These are phyloP conservation scores for Malacoraja senta DNA, from an alignment of 2,797 vertebrate species.

Conservation along the genomic window DNA sequence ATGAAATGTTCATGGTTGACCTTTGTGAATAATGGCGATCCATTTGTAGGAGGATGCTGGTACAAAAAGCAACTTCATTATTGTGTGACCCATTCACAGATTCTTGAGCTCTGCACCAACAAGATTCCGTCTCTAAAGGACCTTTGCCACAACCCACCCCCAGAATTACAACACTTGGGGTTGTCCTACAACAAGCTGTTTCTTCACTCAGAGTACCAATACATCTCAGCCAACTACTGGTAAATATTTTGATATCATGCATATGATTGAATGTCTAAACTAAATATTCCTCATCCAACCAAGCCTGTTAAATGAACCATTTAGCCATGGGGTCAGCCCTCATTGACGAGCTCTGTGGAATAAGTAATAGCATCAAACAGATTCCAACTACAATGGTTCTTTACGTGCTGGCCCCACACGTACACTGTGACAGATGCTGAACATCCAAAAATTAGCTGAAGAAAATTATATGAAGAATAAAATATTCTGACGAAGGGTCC, in stretches of 20 bases:
- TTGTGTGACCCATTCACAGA: constrained; percentile 49
- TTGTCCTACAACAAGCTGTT: constrained; percentile 64
- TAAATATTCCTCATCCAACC: neutral
- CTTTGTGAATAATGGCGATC: neutral
- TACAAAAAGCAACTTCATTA: neutral
- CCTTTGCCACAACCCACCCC: constrained; percentile 54
- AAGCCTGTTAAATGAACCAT: too few species aligned
- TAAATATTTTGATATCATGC: constrained; percentile 44
- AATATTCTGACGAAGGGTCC: too few species aligned
- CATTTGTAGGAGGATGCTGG: neutral
- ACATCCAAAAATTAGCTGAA: too few species aligned
- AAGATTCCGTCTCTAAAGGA: constrained; percentile 54
- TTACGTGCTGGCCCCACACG: neutral
- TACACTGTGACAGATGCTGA: neutral
- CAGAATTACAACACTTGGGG: constrained; percentile 64
- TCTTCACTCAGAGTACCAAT: constrained; percentile 50
- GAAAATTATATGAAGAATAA: too few species aligned
- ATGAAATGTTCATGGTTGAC: neutral
- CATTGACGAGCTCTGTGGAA: neutral
- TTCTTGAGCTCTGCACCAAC: constrained; percentile 75
- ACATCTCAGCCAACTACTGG: constrained; percentile 62
- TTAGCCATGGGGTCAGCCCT: neutral
- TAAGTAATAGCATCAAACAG: neutral
- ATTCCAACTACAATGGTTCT: neutral
- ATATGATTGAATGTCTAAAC: neutral